Percentiles rank a stretch among this genome's conserved stretches.
These are phyloP conservation scores for Peromyscus polionotus DNA, from an alignment of 2,113 vertebrate genomes.

Conservation along the genomic window DNA sequence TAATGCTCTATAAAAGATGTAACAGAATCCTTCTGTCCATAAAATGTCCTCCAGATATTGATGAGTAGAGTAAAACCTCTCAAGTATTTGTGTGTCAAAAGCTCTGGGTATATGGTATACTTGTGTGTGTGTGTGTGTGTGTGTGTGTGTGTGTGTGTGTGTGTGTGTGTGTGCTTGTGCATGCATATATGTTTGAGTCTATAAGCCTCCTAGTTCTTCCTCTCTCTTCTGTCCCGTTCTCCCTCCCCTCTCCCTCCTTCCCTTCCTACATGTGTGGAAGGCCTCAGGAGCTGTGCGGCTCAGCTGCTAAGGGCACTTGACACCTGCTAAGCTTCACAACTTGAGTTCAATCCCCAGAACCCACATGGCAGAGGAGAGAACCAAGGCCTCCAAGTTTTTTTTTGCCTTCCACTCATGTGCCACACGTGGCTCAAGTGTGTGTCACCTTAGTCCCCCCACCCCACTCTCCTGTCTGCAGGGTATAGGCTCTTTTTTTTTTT, in stretches of 20 bases:
- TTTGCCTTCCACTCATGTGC: neutral
- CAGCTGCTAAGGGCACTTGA: neutral
- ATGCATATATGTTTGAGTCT: neutral
- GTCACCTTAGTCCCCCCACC: neutral
- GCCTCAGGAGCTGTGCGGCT: neutral
- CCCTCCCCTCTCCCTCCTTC: neutral
- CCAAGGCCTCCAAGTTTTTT: neutral
- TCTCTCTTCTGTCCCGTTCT: too few relatives aligned
- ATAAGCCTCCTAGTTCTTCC: neutral
- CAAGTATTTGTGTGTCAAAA: constrained; percentile 43
- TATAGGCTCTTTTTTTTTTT: neutral
- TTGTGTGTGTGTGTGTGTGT: too few relatives aligned
- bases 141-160: too few relatives aligned
- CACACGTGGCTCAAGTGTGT: neutral
- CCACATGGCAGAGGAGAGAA: neutral
- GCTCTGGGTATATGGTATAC: neutral
- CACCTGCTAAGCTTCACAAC: neutral
- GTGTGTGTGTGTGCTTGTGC: neutral
- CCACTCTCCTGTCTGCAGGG: neutral
- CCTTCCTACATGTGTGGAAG: neutral
- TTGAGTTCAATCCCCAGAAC: neutral
- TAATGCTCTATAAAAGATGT: constrained; percentile 80
- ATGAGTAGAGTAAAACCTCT: constrained; percentile 44
- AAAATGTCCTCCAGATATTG: constrained; percentile 76
- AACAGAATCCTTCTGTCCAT: constrained; percentile 81